Evolutionary conservation across 2,113 vertebrate genomes (phyloP), one percentile per base, ranked within the genome.

Genomic region (Aptenodytes patagonicus): DNA sequence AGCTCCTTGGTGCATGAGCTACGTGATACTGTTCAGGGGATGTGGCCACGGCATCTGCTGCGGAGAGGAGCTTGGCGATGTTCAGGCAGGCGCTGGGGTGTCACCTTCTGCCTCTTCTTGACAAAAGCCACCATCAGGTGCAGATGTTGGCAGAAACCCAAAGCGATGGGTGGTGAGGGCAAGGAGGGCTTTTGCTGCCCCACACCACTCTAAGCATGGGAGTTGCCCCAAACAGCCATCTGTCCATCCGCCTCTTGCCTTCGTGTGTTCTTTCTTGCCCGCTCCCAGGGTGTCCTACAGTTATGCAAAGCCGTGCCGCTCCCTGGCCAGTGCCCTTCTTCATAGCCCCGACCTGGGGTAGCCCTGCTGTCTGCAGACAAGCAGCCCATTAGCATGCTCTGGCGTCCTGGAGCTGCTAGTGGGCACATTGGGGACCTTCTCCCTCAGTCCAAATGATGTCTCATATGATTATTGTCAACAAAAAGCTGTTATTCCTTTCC

Each of bases 241-340:
- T 4, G 8, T 49, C 71, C 14, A 7, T 36, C 44, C 0, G 1
- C 9, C 15, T 61, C 51, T 62, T 58, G 20, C 60, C 49, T 81
- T 83, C 0, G 1, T 61, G 19, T 4, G 2, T 34, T 13, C 9
- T 22, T 76, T 57, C 19, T 34, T 77, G 36, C 19, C 47, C 1
- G 0, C 26, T 92, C 26, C 31, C 0, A 0, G 46, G 2, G 12
- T 80, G 42, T 62, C 36, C 25, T 12, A 12, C 5, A 29, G 51
- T 47, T 65, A 47, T 13, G 28, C 42, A 49, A 49, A 65, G 6
- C n/a, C 24, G 14, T 44, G 13, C 6, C 40, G 32, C 57, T 47
- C 26, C 20, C 42, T 4, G 2, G 11, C 44, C 14, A 11, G 13
- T 34, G 51, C 42, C 25, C 55, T 32, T 9, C 38, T 44, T 82